Evolutionary conservation across 2,797 vertebrate genomes (phyloP).

Genomic region (Sternarchorhynchus goeldii): DNA sequence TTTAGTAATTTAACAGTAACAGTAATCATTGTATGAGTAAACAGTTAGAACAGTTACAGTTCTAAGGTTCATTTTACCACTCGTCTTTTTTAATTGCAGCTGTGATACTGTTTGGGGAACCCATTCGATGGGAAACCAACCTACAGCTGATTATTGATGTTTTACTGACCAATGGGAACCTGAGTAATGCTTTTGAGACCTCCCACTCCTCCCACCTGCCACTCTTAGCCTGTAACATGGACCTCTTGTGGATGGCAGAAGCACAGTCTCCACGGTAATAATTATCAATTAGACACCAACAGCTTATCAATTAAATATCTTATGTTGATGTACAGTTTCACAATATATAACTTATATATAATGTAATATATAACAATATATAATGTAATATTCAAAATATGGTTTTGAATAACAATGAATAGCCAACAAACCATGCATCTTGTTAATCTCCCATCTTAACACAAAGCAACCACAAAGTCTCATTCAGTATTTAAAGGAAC

Average conservation of each 20-base stretch:
- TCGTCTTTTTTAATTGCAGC: slow-evolving; percentile 67
- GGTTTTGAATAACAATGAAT: too few species aligned
- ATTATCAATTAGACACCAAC: not conserved
- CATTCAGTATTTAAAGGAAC: too few species aligned
- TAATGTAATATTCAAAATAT: too few species aligned
- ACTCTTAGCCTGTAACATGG: slow-evolving; percentile 87
- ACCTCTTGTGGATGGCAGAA: slow-evolving; percentile 89
- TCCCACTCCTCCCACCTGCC: slow-evolving; percentile 77
- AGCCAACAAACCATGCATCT: too few species aligned
- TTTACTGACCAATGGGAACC: slow-evolving; percentile 83
- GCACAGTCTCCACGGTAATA: slow-evolving; percentile 84
- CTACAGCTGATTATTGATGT: slow-evolving; percentile 87
- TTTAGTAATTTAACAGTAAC: not conserved
- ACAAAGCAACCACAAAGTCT: too few species aligned
- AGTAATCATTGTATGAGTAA: not conserved
- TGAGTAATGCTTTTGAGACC: slow-evolving; percentile 68
- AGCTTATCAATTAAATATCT: not conserved
- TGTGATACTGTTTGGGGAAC: slow-evolving; percentile 87
- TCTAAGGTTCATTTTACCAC: not conserved
- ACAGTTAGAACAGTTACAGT: too few species aligned
- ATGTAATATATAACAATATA: too few species aligned
- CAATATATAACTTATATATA: too few species aligned
- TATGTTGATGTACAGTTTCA: too few species aligned
- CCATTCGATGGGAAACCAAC: slow-evolving; percentile 89
- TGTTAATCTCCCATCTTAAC: too few species aligned